These are phyloP conservation scores for Eulemur coronatus DNA, from an alignment of 2,797 vertebrate genomes.

Conservation along the genomic window DNA sequence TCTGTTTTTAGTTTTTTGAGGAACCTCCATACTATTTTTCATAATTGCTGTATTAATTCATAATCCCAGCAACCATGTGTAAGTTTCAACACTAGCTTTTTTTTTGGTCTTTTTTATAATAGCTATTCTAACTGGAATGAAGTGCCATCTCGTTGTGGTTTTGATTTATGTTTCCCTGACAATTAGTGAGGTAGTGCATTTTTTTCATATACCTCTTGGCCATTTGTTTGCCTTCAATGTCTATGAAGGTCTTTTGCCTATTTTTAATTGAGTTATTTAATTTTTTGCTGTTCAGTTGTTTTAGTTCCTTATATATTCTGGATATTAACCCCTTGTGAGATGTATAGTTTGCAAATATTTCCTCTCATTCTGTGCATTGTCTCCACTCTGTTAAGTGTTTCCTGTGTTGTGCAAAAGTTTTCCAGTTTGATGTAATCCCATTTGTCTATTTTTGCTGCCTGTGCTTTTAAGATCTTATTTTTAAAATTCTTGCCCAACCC, in stretches of 20 bases:
- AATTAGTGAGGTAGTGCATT: not conserved
- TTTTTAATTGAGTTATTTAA: not conserved
- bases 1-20: not conserved
- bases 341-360: not conserved
- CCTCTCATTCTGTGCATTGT: too few species aligned
- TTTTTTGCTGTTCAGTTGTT: not conserved
- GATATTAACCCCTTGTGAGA: not conserved
- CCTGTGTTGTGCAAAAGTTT: not conserved
- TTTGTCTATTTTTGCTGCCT: not conserved
- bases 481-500: not conserved
- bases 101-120: not conserved
- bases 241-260: not conserved
- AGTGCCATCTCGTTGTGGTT: not conserved
- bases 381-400: not conserved
- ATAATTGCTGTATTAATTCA: not conserved
- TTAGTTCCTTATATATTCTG: not conserved
- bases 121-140: not conserved
- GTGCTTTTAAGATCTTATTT: not conserved
- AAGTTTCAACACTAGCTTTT: not conserved
- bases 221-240: not conserved
- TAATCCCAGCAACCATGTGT: not conserved
- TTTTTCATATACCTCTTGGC: not conserved
- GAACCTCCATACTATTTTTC: not conserved
- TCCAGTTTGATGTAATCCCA: not conserved
- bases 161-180: not conserved